Evolutionary conservation across 1,140 invertebrate species (phyloP), one percentile per base, ranked within the genome.

Genomic region (Archivesica marissinica): DNA sequence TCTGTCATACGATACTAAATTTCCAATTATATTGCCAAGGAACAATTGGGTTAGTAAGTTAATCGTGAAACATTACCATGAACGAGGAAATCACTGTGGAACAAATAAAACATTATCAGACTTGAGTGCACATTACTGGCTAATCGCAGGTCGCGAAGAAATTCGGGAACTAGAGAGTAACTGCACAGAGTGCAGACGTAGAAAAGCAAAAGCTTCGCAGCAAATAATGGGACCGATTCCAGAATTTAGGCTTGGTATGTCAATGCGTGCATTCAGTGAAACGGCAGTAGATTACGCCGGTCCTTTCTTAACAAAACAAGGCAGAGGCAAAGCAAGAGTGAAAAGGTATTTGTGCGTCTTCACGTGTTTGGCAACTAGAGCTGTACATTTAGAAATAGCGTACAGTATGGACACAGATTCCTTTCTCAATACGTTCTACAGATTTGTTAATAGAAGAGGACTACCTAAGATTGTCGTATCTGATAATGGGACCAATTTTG

Each of bases 301-400:
- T 0, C 85, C 85, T 11, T 84, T 87, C 33, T 9, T 78, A 7
- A 64, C 61, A 15, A 80, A 79, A 23, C 44, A 78, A 33, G 61
- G 59, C 25, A 3, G 76, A 50, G 38, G 75, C 9, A 79, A 70
- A 38, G 23, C 17, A 28, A 61, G 52, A 78, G 50, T n/a, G 25
- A 84, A 84, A 56, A 61, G 85, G 68, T 83, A 84, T 25, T 1
- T 61, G 6, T 84, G 79, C 70, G 33, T 87, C 7, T 83, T 87
- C 39, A 78, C 74, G 0, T 83, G 72, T 76, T 30, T 87, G 30
- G 25, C n/a, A 7, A 52, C 28, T 25, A 33, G 85, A 52, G 80
- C 85, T 25, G 72, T 87, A 66, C 85, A 87, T 41, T 20, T 87
- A 11, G 80, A 87, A 66, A 47, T 70, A 28, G 50, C 70, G 1